Evolutionary conservation across 2,797 vertebrate species (phyloP), one percentile per base, ranked within the genome.

Genomic region (Siniperca undulata): DNA sequence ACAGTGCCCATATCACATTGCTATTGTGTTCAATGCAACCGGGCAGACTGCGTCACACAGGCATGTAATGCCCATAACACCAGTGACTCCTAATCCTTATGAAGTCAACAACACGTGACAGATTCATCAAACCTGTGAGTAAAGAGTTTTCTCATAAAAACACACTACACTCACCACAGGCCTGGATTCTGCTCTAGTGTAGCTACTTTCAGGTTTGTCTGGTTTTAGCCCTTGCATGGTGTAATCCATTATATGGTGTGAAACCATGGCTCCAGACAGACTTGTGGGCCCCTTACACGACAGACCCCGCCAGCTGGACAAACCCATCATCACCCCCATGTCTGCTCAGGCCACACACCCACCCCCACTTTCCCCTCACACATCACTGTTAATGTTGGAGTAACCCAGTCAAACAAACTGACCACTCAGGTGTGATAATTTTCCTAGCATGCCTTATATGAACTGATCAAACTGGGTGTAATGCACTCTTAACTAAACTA

Each of bases 281-380:
- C 82, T 78, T 56, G 82, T 38, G 77, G 77, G 79, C 86, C 88
- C 84, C 77, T 84, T 71, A 56, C 71, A 88, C 56, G 74, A 85
- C 85, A 90, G 85, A 87, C 90, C 84, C 74, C 22, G 77, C 90
- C 95, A 96, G 94, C 93, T 95, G 94, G 94, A 93, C 92, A 92
- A 94, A 88, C 78, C 91, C 86, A 88, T 89, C 91, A 89, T 56
- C 81, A 64, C 77, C 56, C 19, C 13, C 48, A 2, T 17, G 78
- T 86, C 86, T 87, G 69, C 69, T 80, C 75, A 61, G 70, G 64
- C 53, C 68, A 69, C 79, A 83, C 60, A 55, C 19, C 62, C 71
- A 53, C 83, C 82, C 86, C 67, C 77, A 76, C 80, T 50, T 67
- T 50, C 42, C 72, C 20, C 82, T 90, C 80, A 86, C 92, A 89